Evolutionary conservation across 2,888 invertebrate genomes (phyloP), one percentile per base, ranked within the genome.

Genomic region (Rhagonycha lutea): DNA sequence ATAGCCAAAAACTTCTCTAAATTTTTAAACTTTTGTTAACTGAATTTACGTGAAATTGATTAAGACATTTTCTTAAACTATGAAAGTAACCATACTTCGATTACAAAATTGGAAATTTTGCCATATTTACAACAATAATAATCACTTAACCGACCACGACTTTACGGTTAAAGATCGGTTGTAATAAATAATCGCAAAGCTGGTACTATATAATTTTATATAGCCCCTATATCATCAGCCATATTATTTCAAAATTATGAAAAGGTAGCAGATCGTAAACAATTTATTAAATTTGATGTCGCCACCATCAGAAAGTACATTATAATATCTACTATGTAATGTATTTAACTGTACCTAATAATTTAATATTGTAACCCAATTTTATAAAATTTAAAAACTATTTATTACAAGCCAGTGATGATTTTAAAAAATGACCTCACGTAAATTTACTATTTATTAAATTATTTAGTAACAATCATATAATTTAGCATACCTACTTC

Each of bases 361-460:
- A 47, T 47, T 47, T 47, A 47, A 47, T 47, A 47, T 47, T 47
- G n/a, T 47, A 47, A 47, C 47, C n/a, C 47, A 47, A 47, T n/a
- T 47, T 47, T 47, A 47, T 47, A 47, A n/a, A 47, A 47, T 47
- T 47, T 47, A 47, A 47, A 47, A 47, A 47, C 47, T 47, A 47
- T 47, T 47, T 47, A 47, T 47, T 47, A 47, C n/a, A 47, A 47
- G 47, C 47, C n/a, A 12, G 12, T 32, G n/a, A n/a, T n/a, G 47
- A 47, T 47, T 26, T 65, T 65, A 12, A 65, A 65, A 65, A 65
- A 65, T 26, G 24, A 24, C 63, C 26, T 65, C 26, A 65, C 23
- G 26, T 65, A 65, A 65, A 65, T 65, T 65, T 65, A 65, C 26
- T 65, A 65, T 65, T 24, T 65, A 65, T 65, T 65, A 65, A 65